These are phyloP conservation scores for Scaptodrosophila lebanonensis DNA, from an alignment of 1,140 invertebrate species.

Conservation along the genomic window DNA sequence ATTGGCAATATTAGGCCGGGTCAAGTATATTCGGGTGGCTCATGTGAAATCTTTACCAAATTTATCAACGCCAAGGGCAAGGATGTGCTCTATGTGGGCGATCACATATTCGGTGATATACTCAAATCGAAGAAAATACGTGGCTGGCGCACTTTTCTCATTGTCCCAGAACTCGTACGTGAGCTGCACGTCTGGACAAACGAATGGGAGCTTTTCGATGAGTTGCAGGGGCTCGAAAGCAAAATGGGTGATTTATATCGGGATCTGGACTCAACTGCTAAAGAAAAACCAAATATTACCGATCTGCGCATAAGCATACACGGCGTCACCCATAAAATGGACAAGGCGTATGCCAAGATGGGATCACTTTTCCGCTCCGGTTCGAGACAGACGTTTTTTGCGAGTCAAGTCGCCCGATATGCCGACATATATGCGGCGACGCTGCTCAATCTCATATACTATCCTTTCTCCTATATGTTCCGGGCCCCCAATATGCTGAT, in stretches of 20 bases:
- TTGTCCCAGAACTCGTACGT: constrained; percentile 97
- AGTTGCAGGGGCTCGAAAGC: constrained; percentile 92
- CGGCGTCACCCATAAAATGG: constrained; percentile 98
- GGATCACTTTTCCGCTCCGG: constrained; percentile 97
- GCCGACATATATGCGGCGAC: constrained; percentile 98
- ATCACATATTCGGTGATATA: constrained; percentile 99
- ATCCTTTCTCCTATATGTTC: constrained; percentile 99
- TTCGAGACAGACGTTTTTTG: constrained; percentile 98
- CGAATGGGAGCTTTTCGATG: constrained; percentile 94
- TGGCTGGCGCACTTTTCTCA: constrained; percentile 98
- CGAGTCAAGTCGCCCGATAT: constrained; percentile 96
- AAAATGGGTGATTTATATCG: constrained; percentile 91
- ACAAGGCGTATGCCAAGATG: constrained; percentile 97
- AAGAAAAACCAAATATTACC: constrained; percentile 95
- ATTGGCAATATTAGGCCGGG: constrained; percentile 80
- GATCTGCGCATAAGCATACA: constrained; percentile 90
- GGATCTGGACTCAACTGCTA: constrained; percentile 96
- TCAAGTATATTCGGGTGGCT: constrained; percentile 87
- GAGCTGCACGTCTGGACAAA: constrained; percentile 99
- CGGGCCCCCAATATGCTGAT: constrained; percentile 95
- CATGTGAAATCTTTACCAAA: constrained; percentile 97
- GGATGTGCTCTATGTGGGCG: constrained; percentile 98
- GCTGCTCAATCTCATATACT: constrained; percentile 97
- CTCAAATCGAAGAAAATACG: constrained; percentile 98
- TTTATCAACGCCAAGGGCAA: constrained; percentile 98